Evolutionary conservation across 1,140 invertebrate genomes (phyloP).

Genomic region (Drosophila simulans): DNA sequence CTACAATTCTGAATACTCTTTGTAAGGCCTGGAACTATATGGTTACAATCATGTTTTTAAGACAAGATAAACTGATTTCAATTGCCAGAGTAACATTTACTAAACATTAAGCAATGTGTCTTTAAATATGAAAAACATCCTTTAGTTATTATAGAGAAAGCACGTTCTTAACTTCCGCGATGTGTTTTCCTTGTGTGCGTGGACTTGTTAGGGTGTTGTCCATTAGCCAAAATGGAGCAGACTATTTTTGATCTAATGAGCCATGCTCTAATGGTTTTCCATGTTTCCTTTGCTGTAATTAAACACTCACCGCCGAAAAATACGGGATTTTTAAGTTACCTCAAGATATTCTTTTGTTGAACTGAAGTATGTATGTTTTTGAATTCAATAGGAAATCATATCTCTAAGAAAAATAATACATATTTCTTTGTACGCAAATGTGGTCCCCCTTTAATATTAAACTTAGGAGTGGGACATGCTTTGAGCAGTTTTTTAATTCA

Average conservation of each 20-base stretch:
- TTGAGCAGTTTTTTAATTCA: slow-evolving; percentile 6
- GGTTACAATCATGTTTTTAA: background rate
- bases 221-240: slow-evolving; percentile 83
- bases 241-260: slow-evolving; percentile 84
- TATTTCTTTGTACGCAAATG: no score
- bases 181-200: slow-evolving; percentile 20
- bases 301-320: slow-evolving; percentile 34
- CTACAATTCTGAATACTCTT: slow-evolving; percentile 12
- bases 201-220: slow-evolving; percentile 44
- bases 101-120: no score
- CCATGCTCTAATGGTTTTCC: slow-evolving; percentile 79
- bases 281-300: slow-evolving; percentile 41
- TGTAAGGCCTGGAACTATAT: background rate
- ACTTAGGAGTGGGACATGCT: background rate
- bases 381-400: background rate
- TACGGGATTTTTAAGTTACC: slow-evolving; percentile 18
- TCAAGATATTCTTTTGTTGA: slow-evolving; percentile 20
- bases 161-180: background rate
- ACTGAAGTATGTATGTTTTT: background rate
- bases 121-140: no score
- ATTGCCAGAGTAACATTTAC: no score
- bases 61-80: background rate
- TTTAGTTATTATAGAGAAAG: no score
- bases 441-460: background rate
- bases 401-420: background rate